Conservation (phyloP, 2,113 vertebrate species). For the Nansenia antarctica region DNA sequence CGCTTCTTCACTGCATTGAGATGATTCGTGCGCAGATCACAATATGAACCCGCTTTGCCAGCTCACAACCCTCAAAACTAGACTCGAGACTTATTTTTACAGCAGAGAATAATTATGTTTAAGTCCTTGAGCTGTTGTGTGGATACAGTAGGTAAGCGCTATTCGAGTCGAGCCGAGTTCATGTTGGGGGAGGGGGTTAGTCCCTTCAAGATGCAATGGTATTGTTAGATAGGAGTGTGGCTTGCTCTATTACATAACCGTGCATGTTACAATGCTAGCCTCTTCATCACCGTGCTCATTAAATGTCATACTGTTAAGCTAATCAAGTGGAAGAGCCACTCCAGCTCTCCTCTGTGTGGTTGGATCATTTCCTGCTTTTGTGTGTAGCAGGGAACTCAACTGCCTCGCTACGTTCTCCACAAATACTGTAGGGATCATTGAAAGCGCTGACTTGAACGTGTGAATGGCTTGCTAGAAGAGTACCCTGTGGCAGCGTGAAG, state of each 20-base stretch:
- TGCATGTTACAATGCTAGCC: not conserved
- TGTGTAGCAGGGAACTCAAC: not conserved
- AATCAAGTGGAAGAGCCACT: not conserved
- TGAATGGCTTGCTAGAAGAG: not conserved
- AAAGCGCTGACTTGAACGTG: not conserved
- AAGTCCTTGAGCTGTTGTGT: not conserved
- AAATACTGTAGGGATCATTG: not conserved
- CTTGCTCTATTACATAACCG: not conserved
- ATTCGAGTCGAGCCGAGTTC: not conserved
- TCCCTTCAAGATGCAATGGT: not conserved
- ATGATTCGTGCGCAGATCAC: too few species aligned
- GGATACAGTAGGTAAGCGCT: not conserved
- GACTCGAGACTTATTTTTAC: not conserved
- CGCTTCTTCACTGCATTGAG: too few species aligned
- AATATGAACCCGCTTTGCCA: too few species aligned
- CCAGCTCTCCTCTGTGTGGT: not conserved
- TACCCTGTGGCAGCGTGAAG: constrained; percentile 1
- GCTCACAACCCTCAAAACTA: not conserved
- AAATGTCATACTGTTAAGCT: not conserved
- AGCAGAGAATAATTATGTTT: too few species aligned
- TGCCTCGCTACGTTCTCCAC: not conserved
- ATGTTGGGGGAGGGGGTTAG: not conserved
- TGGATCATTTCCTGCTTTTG: not conserved
- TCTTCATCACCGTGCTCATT: not conserved
- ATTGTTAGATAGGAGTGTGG: not conserved